Evolutionary conservation across 2,888 invertebrate species (phyloP).

Genomic region (Odiellus spinosus): DNA sequence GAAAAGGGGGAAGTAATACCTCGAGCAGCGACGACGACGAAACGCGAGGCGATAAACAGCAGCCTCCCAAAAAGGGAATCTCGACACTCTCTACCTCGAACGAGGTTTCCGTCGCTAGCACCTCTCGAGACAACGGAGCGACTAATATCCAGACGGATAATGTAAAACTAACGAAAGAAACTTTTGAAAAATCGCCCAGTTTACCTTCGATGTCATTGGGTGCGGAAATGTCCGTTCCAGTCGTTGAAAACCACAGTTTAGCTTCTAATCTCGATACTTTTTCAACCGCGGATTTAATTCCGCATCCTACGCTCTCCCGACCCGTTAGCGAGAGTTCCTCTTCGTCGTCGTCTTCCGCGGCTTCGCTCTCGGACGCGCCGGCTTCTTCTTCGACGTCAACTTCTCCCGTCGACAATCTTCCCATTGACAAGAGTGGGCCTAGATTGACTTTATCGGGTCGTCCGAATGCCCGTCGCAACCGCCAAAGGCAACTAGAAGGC

Average conservation of each 20-base stretch:
- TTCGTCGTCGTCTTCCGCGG: too few species aligned
- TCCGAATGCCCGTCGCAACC: conserved; percentile 34
- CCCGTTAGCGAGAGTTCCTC: too few species aligned
- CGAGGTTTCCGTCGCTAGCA: too few species aligned
- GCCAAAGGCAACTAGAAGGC: conserved; percentile 46
- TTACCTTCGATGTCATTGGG: not conserved
- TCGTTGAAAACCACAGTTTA: not conserved
- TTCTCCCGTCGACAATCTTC: too few species aligned
- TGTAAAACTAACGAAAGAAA: not conserved
- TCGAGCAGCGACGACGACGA: conserved; percentile 16
- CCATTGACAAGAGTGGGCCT: not conserved
- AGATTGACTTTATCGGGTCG: conserved; percentile 26
- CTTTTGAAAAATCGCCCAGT: not conserved
- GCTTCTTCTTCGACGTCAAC: too few species aligned
- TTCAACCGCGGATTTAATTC: too few species aligned
- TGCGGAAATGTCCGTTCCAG: not conserved
- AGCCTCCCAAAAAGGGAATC: not conserved
- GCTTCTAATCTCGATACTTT: too few species aligned
- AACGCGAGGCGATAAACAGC: not conserved
- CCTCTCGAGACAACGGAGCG: too few species aligned
- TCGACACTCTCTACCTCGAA: not conserved
- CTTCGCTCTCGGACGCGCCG: too few species aligned
- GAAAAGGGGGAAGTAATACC: conserved; percentile 1
- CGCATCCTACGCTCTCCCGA: too few species aligned
- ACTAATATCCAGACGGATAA: not conserved